Conservation (phyloP, 2,888 invertebrate genomes). For the Sesia apiformis region DNA sequence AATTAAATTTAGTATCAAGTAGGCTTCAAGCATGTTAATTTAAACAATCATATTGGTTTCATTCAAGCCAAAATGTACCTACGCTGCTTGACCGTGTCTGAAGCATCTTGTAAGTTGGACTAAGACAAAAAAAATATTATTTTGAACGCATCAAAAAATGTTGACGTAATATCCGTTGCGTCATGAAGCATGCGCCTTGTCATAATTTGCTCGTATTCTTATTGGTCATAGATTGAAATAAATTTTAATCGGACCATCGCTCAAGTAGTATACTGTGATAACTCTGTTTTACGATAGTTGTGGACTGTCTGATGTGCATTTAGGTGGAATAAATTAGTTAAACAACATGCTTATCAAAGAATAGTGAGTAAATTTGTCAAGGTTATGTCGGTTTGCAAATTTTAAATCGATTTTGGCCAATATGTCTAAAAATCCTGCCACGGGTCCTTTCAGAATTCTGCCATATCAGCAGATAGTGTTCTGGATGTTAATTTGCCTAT, state of each 20-base stretch:
- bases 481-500: background rate
- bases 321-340: constrained; percentile 57
- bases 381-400: constrained; percentile 53
- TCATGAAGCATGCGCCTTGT: constrained; percentile 78
- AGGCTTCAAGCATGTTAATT: too few species aligned
- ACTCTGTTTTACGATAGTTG: constrained; percentile 58
- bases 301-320: constrained; percentile 72
- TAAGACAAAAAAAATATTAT: background rate
- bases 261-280: constrained; percentile 70
- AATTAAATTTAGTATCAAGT: too few species aligned
- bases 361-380: constrained; percentile 75
- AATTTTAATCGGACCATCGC: constrained; percentile 58
- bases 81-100: too few species aligned
- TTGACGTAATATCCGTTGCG: constrained; percentile 79
- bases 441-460: constrained; percentile 21
- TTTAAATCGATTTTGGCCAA: constrained; percentile 60
- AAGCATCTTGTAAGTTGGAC: background rate
- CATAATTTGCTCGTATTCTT: constrained; percentile 68
- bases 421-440: constrained; percentile 20
- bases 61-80: too few species aligned
- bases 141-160: constrained; percentile 19
- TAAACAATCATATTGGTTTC: too few species aligned
- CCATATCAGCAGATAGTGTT: constrained; percentile 27
- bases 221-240: constrained; percentile 49
- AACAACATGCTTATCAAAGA: constrained; percentile 81